Base-by-base conservation (phyloP, 1,140 invertebrate species). In the Telenomus remus region DNA sequence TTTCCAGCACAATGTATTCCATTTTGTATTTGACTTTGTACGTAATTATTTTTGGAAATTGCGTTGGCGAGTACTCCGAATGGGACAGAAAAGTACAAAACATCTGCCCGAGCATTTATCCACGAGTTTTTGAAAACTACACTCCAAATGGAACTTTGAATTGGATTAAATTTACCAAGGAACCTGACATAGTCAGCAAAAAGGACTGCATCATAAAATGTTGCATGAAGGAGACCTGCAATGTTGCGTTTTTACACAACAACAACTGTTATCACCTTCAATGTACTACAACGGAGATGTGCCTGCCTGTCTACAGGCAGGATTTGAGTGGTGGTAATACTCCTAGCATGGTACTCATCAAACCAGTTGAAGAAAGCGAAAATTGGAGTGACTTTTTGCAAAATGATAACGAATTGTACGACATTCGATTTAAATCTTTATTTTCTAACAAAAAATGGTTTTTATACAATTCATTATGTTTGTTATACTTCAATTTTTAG, bases 161-260 rank as follows among this genome's bases (percentile, higher is more conserved):
- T 51, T 92, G 92, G 9, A 89, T 89, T 50, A 71, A 75, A 15
- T 94, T 90, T 71, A 89, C 88, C 34, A 90, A 92, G 77, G 89
- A 91, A 60, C 81, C 85, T 12, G 86, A 89, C 34, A 80, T 91
- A 6, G 89, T 84, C 47, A 89, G 88, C 11, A 81, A 93, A 4
- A 89, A 90, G 53, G 87, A 91, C 47, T 96, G 95, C 85, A 90
- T 95, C 3, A 87, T 90, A 73, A 88, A 90, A 35, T 96, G 95
- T 81, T 96, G 95, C 82, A 83, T 85, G 0, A 88, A 91, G 39
- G 84, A 89, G 0, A 77, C 83, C 1, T 96, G 95, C 82, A 94
- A 96, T 85, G 91, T 95, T 68, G 94, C 93, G 4, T 92, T 96
- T 79, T 92, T 94, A 81, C 91, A 91, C 61, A 92, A 95, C 75